phyloP scores from a whole-genome alignment of 2,797 vertebrate species.

The Chaetophractus vellerosus region DNA sequence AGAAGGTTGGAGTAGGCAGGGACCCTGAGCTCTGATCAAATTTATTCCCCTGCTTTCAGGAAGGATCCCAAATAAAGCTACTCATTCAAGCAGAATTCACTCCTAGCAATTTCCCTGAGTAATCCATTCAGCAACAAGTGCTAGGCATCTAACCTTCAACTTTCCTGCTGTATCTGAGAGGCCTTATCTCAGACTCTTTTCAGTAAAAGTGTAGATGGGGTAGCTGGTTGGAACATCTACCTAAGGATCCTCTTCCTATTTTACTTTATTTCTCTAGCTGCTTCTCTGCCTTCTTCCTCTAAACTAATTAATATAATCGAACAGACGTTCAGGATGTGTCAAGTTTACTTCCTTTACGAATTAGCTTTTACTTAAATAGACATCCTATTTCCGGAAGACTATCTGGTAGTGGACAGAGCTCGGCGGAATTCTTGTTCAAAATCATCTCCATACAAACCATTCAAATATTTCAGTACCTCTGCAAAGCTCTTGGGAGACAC shows the following conservation, averaged over 20 bases:
- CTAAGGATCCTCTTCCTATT: not conserved
- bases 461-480: slow-evolving; percentile 32
- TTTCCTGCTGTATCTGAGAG: not conserved
- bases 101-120: slow-evolving; percentile 37
- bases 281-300: slow-evolving; percentile 34
- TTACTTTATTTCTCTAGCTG: not conserved
- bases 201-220: not conserved
- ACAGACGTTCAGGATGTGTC: not conserved
- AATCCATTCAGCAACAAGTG: slow-evolving; percentile 32
- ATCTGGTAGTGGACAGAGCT: not conserved
- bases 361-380: slow-evolving; percentile 33
- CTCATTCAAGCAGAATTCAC: slow-evolving; percentile 46
- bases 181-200: not conserved
- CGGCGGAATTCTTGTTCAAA: slow-evolving; percentile 26
- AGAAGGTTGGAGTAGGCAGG: slow-evolving; percentile 60
- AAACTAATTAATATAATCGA: not conserved
- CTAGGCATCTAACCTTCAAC: not conserved
- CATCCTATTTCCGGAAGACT: not conserved
- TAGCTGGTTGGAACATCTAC: not conserved
- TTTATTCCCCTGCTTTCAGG: not conserved
- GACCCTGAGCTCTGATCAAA: slow-evolving; percentile 55
- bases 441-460: not conserved
- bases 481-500: slow-evolving; percentile 45
- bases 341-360: not conserved
- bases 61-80: slow-evolving; percentile 45